phyloP scores from a whole-genome alignment of 2,888 invertebrate species.

The Tetragonisca angustula region DNA sequence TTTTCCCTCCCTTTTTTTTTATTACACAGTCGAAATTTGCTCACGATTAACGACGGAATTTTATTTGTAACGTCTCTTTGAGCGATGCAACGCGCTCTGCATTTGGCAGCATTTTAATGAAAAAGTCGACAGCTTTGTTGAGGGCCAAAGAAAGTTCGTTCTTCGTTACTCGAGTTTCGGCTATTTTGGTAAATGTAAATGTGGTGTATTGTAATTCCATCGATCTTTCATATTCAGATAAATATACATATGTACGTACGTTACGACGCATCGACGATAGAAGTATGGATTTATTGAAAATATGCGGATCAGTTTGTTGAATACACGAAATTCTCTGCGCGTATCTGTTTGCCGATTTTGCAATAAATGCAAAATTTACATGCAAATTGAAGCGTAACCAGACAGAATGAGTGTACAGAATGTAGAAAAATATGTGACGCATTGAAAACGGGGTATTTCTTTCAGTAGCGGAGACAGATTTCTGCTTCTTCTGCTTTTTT shows the following conservation, averaged over 20 bases:
- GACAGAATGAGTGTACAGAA: no score
- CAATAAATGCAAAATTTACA: not conserved
- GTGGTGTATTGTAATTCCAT: not conserved
- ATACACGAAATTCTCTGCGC: not conserved
- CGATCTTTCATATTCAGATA: not conserved
- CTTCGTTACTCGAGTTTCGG: not conserved
- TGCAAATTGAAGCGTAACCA: no score
- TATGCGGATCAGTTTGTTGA: no score
- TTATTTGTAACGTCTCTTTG: slow-evolving; percentile 1
- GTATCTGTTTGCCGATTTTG: not conserved
- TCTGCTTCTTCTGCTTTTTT: no score
- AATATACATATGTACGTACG: not conserved
- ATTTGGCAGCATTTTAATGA: slow-evolving; percentile 23
- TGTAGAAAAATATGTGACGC: no score
- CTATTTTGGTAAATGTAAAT: not conserved
- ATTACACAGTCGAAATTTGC: not conserved
- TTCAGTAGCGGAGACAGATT: no score
- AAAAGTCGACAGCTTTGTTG: not conserved
- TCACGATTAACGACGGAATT: not conserved
- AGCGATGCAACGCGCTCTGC: not conserved
- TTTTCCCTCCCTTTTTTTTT: not conserved
- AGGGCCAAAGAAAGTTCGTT: not conserved
- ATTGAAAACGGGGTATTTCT: no score
- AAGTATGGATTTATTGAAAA: not conserved
- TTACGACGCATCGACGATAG: no score